Evolutionary conservation across 1,140 invertebrate genomes (phyloP), one percentile per base, ranked within the genome.

Genomic region (Xylocopa sonorina): DNA sequence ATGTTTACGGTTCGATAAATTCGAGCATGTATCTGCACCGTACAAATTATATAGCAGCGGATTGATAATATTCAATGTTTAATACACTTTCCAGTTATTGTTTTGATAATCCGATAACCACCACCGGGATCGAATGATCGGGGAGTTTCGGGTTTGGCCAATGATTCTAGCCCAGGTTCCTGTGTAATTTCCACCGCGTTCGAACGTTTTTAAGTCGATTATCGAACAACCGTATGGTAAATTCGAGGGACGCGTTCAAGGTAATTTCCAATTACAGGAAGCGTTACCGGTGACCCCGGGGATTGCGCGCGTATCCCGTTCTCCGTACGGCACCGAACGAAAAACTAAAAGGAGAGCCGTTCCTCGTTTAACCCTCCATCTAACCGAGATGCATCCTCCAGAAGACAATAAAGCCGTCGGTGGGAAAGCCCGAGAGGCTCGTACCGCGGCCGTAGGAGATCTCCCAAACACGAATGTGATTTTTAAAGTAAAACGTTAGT

Each of bases 401-500:
- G 50, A 66, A 66, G 62, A 80, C 71, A 72, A 63, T 80, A 60
- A 66, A 73, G 71, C 71, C 43, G 71, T 60, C 43, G 29, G 32
- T 58, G 57, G 50, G 38, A 74, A 75, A 80, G 80, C 80, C 77
- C 57, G 69, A 73, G 77, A 79, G 74, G 62, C 79, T 69, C 67
- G 84, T 67, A 67, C 68, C 67, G 68, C 50, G 75, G 77, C 66
- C 78, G n/a, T n/a, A n/a, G 79, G 82, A 76, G 82, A 80, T 72
- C 79, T 76, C 71, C 82, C 82, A 84, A 84, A 84, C 71, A 77
- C 82, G 79, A 77, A 85, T 80, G 85, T 84, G n/a, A 88, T 86
- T 86, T 82, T 82, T 84, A 87, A 89, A 88, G 78, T 86, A 87
- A 78, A 80, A 81, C 86, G 87, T 85, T 85, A 86, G 86, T 83